Base-by-base conservation (phyloP, 2,113 vertebrate genomes). In the Passer domesticus region DNA sequence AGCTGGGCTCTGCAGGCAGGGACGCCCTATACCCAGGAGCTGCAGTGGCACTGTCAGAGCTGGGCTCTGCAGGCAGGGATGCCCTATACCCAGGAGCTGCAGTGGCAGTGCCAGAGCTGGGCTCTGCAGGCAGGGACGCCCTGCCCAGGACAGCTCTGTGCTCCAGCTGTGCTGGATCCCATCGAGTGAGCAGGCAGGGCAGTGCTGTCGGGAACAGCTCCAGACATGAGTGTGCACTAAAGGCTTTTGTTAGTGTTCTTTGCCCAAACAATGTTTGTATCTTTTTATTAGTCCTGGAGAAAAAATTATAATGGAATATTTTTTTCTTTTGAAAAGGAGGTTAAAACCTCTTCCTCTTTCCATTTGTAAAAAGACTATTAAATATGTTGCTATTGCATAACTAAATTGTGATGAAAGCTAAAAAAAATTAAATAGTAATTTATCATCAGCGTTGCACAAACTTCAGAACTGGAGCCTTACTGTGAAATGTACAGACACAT, bases 151-250 rank as follows among this genome's bases (percentile, higher is more conserved):
- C 13, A 69, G 21, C 49, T 62, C n/a, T 1, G 2, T 46, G 47
- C 74, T 31, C 59, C 59, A 39, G 75, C 85, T 11, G 7, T 3
- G 50, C 5, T 18, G 72, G 80, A 24, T 46, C 31, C 3, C 8
- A 4, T 43, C 3, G 20, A 33, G 9, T 3, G 0, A 11, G 10
- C 19, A 5, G 2, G 19, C 31, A 9, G 24, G 66, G 31, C 62
- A 47, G 39, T 16, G 1, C 19, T 47, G 18, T 15, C 3, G 7
- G 2, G 13, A 31, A 2, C 15, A 17, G 30, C 10, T 30, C 27
- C 47, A 11, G 28, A 28, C 11, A 1, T 1, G 3, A 15, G 9
- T 16, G 2, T 23, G 18, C 27, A 43, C 41, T 22, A 1, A 49
- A 49, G 44, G 28, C 33, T 4, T 52, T 82, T 75, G 28, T 30